phyloP scores from a whole-genome alignment of 1,140 invertebrate genomes.

The Cheumatopsyche charites region DNA sequence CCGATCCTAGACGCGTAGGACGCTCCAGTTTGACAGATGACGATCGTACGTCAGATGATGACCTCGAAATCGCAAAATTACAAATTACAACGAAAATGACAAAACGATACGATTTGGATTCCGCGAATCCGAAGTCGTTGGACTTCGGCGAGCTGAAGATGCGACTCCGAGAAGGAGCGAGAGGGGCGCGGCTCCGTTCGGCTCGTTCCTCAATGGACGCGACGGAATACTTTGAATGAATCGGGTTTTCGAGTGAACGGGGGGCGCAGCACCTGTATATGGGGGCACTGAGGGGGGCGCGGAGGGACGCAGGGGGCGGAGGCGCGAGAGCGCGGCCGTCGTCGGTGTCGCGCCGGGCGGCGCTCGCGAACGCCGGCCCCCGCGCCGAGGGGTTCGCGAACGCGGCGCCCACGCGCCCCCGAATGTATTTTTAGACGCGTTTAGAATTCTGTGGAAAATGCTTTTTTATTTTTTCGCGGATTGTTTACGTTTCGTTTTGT shows the following conservation, averaged over 20 bases:
- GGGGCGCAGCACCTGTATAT: not conserved
- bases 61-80: too few relatives aligned
- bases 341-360: conserved; percentile 1
- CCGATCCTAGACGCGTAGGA: too few relatives aligned
- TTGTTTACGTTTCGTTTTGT: too few relatives aligned
- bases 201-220: not conserved
- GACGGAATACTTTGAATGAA: not conserved
- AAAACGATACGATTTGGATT: too few relatives aligned
- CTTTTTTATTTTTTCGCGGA: too few relatives aligned
- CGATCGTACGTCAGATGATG: too few relatives aligned
- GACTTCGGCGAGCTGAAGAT: too few relatives aligned
- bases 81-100: too few relatives aligned
- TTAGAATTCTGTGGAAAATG: too few relatives aligned
- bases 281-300: not conserved
- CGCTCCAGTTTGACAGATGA: too few relatives aligned
- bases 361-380: conserved; percentile 11
- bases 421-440: conserved; percentile 1
- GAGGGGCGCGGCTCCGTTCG: not conserved
- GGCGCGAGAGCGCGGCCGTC: not conserved
- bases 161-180: too few relatives aligned
- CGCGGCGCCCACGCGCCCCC: not conserved
- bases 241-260: not conserved
- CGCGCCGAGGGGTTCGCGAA: conserved; percentile 10
- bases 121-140: too few relatives aligned
- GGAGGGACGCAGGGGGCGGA: not conserved